phyloP scores from a whole-genome alignment of 2,113 vertebrate genomes.

The Actinemys pallida region DNA sequence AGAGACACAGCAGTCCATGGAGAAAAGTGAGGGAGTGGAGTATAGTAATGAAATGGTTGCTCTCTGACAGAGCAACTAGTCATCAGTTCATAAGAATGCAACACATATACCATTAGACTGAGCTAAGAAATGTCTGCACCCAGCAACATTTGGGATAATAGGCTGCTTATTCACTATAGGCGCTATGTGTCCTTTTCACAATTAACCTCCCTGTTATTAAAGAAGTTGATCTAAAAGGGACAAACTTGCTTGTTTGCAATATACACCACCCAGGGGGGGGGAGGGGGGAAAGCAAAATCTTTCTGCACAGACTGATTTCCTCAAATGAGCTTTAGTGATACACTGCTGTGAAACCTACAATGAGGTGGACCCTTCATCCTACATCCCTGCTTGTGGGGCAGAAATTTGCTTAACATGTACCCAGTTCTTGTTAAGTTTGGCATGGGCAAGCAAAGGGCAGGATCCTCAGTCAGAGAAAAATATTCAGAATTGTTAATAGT shows the following conservation, averaged over 20 bases:
- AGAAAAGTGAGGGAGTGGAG: not conserved
- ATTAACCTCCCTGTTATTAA: conserved; percentile 69
- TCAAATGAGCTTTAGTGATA: not conserved
- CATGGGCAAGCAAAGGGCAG: not conserved
- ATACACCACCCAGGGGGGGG: not conserved
- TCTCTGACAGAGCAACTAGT: conserved; percentile 1
- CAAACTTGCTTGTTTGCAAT: conserved; percentile 44
- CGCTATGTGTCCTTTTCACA: conserved; percentile 55
- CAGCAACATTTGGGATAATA: conserved; percentile 64
- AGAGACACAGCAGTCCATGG: not conserved
- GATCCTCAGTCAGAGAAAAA: not conserved
- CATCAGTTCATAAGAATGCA: conserved; percentile 65
- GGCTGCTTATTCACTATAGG: conserved; percentile 45
- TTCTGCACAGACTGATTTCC: not conserved
- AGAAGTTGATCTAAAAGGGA: conserved; percentile 49
- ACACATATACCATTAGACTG: conserved; percentile 43
- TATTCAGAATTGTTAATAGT: not conserved
- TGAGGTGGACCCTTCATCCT: not conserved
- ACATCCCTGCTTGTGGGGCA: not conserved
- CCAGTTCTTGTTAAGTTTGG: not conserved
- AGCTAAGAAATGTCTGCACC: conserved; percentile 39
- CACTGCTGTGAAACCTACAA: not conserved
- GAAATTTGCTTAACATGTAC: not conserved
- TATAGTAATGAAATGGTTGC: not conserved
- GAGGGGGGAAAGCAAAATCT: not conserved